These are phyloP conservation scores for Semotilus atromaculatus DNA, from an alignment of 2,797 vertebrate genomes.

Conservation along the genomic window DNA sequence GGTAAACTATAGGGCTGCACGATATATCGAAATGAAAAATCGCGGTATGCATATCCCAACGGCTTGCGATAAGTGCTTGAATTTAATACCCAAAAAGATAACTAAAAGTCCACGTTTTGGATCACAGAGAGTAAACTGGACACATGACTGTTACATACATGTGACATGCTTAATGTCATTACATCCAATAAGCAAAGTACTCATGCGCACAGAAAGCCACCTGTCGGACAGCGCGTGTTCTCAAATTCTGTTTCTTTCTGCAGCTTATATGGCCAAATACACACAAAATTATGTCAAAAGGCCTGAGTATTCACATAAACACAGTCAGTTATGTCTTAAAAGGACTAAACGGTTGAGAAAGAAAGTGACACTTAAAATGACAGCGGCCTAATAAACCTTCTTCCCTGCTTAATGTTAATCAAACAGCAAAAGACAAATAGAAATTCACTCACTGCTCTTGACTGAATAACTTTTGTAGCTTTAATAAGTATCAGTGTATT, in stretches of 20 bases:
- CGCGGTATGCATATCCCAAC: no score
- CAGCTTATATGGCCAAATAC: background rate
- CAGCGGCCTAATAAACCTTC: background rate
- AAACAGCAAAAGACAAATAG: background rate
- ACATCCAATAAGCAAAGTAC: background rate
- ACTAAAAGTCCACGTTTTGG: background rate
- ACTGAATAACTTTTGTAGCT: background rate
- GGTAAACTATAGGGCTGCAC: conserved; percentile 73
- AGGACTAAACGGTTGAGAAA: background rate
- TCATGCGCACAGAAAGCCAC: background rate
- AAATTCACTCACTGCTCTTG: background rate
- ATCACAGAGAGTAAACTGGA: no score
- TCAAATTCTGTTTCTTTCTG: background rate
- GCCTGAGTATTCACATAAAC: background rate
- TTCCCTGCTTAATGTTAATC: background rate
- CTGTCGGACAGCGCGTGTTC: background rate
- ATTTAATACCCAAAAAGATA: background rate
- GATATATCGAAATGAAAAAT: no score
- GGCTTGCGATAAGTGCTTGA: background rate
- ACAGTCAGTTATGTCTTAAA: background rate
- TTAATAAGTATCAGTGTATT: background rate
- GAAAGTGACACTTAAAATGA: background rate
- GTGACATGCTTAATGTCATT: background rate
- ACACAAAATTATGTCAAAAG: background rate
- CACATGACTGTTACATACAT: background rate